Evolutionary conservation across 2,888 invertebrate genomes (phyloP), one percentile per base, ranked within the genome.

Genomic region (Sarcophaga caerulescens): DNA sequence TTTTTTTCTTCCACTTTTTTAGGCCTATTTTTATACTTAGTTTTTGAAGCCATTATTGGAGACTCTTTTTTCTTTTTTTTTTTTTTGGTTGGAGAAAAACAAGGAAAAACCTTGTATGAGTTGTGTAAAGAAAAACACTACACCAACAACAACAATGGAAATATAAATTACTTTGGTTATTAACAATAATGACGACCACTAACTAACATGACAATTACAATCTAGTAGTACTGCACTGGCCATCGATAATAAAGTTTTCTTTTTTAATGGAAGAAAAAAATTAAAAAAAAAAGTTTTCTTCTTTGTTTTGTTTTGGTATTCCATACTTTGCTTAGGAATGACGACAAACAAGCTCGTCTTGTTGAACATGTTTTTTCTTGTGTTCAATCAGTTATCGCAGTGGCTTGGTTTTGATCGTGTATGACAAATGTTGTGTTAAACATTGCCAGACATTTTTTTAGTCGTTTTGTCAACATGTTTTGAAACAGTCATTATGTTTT

Each of bases 121-220:
- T 45, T 75, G 57, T 1, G 17, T 19, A 23, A 52, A 73, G 23
- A 25, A 65, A 68, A 59, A 12, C n/a, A 59, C n/a, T n/a, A 73
- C 45, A 10, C 3, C 62, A 75, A 60, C 23, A 23, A 52, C 63
- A 8, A 14, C 62, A 57, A 45, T 59, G 45, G 3, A 81, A 1
- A 44, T 10, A 14, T n/a, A 21, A 5, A 60, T 69, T n/a, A 81
- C 76, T 76, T 45, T 76, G 63, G 57, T 70, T 70, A 52, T 17
- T 52, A 52, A 52, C 52, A 0, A 52, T 52, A 52, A 52, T 52
- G 17, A 52, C 4, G 3, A 4, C 17, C 4, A 14, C 14, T 17
- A 52, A 52, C 17, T 8, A 35, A 52, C 52, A 47, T 17, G 17
- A 52, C 14, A 52, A 17, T 14, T 14, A 35, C 35, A 35, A 35